These are phyloP conservation scores for Rhagoletis pomonella DNA, from an alignment of 1,140 invertebrate genomes.

Conservation along the genomic window DNA sequence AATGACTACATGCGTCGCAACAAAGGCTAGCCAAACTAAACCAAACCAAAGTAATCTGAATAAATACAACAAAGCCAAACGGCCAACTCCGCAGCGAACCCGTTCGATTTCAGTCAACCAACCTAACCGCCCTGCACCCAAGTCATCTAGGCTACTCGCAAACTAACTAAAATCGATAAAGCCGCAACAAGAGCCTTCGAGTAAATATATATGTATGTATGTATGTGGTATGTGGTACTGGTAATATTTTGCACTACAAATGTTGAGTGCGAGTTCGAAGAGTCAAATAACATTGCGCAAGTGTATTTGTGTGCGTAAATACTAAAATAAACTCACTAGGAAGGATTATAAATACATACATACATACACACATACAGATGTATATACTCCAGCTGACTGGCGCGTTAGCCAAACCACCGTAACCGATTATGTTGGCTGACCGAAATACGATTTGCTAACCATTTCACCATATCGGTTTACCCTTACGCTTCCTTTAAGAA, in stretches of 20 bases:
- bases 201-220: neutral
- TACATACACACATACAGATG: neutral
- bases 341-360: neutral
- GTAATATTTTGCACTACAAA: neutral
- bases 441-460: constrained; percentile 3
- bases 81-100: neutral
- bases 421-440: constrained; percentile 32
- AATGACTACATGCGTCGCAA: neutral
- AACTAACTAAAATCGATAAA: constrained; percentile 14
- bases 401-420: constrained; percentile 9
- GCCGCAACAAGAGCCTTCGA: neutral
- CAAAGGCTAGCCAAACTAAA: neutral
- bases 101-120: neutral
- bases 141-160: neutral
- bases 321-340: neutral
- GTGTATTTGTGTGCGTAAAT: neutral
- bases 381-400: neutral
- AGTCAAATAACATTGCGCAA: neutral
- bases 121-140: neutral
- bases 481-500: neutral
- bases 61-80: neutral
- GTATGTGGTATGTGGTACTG: neutral
- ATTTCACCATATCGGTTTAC: neutral
- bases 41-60: neutral
- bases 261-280: neutral